Evolutionary conservation across 2,888 invertebrate species (phyloP).

Genomic region (Dynastes hyllus): DNA sequence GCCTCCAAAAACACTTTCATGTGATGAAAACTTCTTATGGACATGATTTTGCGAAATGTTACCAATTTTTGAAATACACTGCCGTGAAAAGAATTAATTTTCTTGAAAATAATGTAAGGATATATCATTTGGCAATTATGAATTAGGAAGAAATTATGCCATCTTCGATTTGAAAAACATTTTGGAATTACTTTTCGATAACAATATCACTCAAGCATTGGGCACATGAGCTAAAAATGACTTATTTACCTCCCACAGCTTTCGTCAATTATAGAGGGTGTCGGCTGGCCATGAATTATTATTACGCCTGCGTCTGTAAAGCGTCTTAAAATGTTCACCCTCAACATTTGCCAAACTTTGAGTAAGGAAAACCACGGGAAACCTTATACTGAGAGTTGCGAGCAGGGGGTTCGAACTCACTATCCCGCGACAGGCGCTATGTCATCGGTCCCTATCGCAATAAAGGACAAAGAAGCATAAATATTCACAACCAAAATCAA

Average conservation of each 20-base stretch:
- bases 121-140: slow-evolving; percentile 69
- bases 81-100: slow-evolving; percentile 68
- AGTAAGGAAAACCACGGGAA: too few relatives aligned
- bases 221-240: not conserved
- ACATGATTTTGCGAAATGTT: slow-evolving; percentile 82
- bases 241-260: not conserved
- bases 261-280: too few relatives aligned
- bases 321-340: too few relatives aligned
- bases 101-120: slow-evolving; percentile 63
- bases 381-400: too few relatives aligned
- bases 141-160: slow-evolving; percentile 71
- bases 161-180: slow-evolving; percentile 72
- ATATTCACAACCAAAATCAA: too few relatives aligned
- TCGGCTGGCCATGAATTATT: too few relatives aligned
- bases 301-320: too few relatives aligned
- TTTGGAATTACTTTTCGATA: slow-evolving; percentile 67
- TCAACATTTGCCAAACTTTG: too few relatives aligned
- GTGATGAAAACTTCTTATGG: slow-evolving; percentile 84
- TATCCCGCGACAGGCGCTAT: too few relatives aligned
- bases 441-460: too few relatives aligned
- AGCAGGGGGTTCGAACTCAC: too few relatives aligned
- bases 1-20: slow-evolving; percentile 87
- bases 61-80: slow-evolving; percentile 79
- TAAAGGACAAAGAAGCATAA: too few relatives aligned
- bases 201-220: not conserved